Conservation (phyloP, 1,140 invertebrate species). For the Drosophila elegans region DNA sequence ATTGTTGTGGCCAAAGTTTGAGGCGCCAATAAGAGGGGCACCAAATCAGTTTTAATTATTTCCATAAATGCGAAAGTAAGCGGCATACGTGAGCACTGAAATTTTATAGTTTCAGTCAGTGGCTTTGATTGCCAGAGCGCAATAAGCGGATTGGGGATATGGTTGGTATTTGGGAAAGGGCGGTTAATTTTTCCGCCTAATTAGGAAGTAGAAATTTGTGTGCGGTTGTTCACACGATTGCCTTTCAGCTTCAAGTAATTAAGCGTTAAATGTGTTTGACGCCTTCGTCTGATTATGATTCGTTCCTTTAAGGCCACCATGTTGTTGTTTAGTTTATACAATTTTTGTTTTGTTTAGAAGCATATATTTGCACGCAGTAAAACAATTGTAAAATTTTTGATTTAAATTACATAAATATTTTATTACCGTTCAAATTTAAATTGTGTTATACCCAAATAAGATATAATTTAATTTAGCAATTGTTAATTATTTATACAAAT, state of each 20-base stretch:
- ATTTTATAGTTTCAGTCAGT: constrained; percentile 56
- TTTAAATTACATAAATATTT: no score
- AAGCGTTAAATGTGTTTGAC: constrained; percentile 61
- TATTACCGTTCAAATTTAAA: no score
- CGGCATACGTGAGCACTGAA: constrained; percentile 49
- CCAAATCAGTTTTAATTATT: constrained; percentile 78
- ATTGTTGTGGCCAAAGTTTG: constrained; percentile 5
- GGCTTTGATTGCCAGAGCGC: constrained; percentile 71
- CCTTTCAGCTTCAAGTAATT: constrained; percentile 43
- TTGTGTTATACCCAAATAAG: no score
- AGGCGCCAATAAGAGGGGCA: constrained; percentile 52
- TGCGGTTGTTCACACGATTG: constrained; percentile 21
- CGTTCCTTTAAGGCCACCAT: no score
- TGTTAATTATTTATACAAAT: no score
- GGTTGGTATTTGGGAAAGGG: neutral
- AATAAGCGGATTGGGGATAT: constrained; percentile 9
- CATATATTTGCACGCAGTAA: no score
- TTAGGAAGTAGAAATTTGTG: constrained; percentile 58
- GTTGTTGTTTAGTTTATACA: no score
- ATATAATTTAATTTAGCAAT: no score
- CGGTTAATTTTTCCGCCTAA: constrained; percentile 56
- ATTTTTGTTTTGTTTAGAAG: neutral
- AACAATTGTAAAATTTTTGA: no score
- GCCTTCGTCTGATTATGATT: constrained; percentile 4
- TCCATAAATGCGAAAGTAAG: constrained; percentile 60